Evolutionary conservation across 1,140 invertebrate species (phyloP).

Genomic region (Ceratina japonica): DNA sequence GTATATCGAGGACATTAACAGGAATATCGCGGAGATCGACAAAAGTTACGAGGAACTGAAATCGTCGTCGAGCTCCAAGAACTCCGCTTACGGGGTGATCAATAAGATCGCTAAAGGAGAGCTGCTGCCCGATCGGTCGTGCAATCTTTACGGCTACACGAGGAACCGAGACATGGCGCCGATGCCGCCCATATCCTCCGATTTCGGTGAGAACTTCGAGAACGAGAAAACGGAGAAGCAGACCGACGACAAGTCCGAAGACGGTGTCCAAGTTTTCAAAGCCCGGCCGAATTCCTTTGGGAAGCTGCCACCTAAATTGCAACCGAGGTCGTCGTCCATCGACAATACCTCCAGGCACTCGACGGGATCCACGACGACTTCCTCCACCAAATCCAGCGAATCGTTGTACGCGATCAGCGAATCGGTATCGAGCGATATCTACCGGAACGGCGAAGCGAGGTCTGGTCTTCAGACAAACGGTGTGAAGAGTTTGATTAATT

Average conservation of each 20-base stretch:
- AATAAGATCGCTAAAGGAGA: constrained; percentile 63
- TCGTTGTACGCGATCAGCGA: constrained; percentile 72
- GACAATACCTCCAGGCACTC: constrained; percentile 72
- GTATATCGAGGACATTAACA: constrained; percentile 76
- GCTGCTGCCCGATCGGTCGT: constrained; percentile 1
- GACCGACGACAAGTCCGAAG: background rate
- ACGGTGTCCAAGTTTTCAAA: background rate
- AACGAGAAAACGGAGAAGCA: constrained; percentile 22
- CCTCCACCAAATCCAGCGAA: constrained; percentile 73
- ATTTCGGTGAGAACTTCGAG: constrained; percentile 50
- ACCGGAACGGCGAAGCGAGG: constrained; percentile 6
- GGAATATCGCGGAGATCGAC: constrained; percentile 75
- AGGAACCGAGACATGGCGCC: constrained; percentile 72
- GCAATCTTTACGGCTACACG: constrained; percentile 52
- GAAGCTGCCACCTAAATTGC: constrained; percentile 64
- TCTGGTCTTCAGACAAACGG: background rate
- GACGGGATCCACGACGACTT: constrained; percentile 69
- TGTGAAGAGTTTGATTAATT: background rate
- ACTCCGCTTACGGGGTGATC: constrained; percentile 66
- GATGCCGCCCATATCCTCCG: constrained; percentile 71
- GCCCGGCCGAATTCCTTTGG: constrained; percentile 65
- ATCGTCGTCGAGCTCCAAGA: constrained; percentile 45
- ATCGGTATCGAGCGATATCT: constrained; percentile 35
- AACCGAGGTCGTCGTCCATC: constrained; percentile 71
- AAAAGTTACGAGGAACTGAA: constrained; percentile 71